A percentile compares a stretch with the other conserved stretches of the same genome.
Conservation (phyloP, 2,797 vertebrate species). For the Galago senegalensis region DNA sequence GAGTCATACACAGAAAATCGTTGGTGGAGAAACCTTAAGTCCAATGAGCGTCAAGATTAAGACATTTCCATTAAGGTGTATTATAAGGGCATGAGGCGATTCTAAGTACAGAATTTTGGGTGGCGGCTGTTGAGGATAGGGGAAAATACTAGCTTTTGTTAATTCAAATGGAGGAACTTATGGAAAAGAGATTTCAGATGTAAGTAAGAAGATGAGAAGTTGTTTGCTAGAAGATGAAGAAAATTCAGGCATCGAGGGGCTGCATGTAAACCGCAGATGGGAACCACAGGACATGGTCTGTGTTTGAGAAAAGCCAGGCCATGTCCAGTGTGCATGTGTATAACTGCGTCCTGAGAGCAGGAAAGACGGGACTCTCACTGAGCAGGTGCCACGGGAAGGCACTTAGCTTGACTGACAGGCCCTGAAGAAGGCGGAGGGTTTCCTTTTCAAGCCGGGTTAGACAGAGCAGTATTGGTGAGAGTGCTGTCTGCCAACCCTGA, state of each 20-base stretch:
- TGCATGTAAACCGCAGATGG: not conserved
- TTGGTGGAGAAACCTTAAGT: not conserved
- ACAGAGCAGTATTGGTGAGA: not conserved
- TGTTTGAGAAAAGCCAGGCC: not conserved
- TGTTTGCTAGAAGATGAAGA: not conserved
- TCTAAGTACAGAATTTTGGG: not conserved
- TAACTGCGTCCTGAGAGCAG: not conserved
- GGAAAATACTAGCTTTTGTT: not conserved
- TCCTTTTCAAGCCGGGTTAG: not conserved
- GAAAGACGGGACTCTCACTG: not conserved
- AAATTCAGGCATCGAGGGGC: not conserved
- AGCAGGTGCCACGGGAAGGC: slow-evolving; percentile 39
- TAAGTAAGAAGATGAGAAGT: not conserved
- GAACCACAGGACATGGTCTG: not conserved
- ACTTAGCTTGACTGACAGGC: not conserved
- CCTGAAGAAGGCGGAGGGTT: not conserved
- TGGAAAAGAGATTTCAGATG: not conserved
- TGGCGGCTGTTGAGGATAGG: not conserved
- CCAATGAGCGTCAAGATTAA: not conserved
- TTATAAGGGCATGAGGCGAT: not conserved
- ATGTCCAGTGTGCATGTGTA: rapidly evolving
- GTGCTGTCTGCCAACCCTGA: not conserved
- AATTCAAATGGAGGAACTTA: not conserved
- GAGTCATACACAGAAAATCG: not conserved
- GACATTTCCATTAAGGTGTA: not conserved